These are phyloP conservation scores for Callorhinus ursinus DNA, from an alignment of 2,113 vertebrate species.

Conservation along the genomic window DNA sequence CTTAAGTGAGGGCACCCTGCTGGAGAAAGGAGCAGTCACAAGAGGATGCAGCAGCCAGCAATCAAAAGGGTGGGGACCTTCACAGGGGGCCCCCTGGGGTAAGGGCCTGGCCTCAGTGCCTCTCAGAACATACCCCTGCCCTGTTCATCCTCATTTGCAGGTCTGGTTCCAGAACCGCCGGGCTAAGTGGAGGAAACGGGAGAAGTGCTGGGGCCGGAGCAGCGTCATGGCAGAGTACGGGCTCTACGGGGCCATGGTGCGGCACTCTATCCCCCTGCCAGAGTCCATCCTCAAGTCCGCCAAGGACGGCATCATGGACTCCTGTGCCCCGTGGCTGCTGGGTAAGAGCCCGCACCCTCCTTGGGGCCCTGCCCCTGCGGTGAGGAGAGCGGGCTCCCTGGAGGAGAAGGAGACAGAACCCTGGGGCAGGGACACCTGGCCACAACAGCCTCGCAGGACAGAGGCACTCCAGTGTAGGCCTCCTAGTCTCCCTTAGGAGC, in stretches of 20 bases:
- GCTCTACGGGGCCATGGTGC: slow-evolving; percentile 98
- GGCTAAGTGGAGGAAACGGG: slow-evolving; percentile 99
- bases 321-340: slow-evolving; percentile 98
- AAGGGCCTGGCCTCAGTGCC: background rate
- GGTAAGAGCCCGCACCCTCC: slow-evolving; percentile 89
- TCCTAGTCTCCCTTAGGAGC: background rate
- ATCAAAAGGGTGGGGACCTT: no score
- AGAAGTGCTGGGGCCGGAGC: slow-evolving; percentile 99
- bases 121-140: background rate
- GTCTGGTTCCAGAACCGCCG: slow-evolving; percentile 99
- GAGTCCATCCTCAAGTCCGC: slow-evolving; percentile 99
- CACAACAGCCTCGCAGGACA: background rate
- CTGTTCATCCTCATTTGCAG: slow-evolving; percentile 77
- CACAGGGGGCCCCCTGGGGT: rapidly evolving
- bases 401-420: background rate
- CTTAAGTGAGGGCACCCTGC: background rate
- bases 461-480: background rate
- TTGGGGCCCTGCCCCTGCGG: slow-evolving; percentile 12
- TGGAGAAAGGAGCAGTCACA: background rate
- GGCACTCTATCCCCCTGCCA: slow-evolving; percentile 97
- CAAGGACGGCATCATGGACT: slow-evolving; percentile 99
- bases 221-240: slow-evolving; percentile 99
- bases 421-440: background rate
- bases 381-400: background rate
- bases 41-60: background rate